Percentiles rank a stretch among this genome's conserved stretches.
Conservation (phyloP, 2,888 invertebrate species). For the Allygus modestus region DNA sequence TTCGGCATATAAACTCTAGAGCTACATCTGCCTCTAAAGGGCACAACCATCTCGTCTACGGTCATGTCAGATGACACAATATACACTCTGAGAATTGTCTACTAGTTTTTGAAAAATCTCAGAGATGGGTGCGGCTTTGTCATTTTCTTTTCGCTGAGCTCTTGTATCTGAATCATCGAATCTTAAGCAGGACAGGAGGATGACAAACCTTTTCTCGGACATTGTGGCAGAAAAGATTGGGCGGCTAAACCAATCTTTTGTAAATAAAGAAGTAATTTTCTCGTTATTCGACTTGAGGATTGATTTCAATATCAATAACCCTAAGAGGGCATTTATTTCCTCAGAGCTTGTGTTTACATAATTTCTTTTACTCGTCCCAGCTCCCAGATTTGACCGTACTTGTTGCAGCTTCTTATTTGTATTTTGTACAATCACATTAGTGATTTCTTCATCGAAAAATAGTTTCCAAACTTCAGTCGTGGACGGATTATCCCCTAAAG, state of each 20-base stretch:
- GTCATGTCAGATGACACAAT: slow-evolving; percentile 32
- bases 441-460: slow-evolving; percentile 33
- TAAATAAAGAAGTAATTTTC: slow-evolving; percentile 12
- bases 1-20: slow-evolving; percentile 64
- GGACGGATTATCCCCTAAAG: slow-evolving; percentile 14
- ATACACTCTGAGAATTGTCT: slow-evolving; percentile 7
- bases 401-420: slow-evolving; percentile 43
- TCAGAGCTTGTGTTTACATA: neutral
- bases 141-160: slow-evolving; percentile 46
- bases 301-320: neutral
- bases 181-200: slow-evolving; percentile 53
- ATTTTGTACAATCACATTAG: slow-evolving; percentile 20
- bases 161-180: slow-evolving; percentile 59
- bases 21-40: slow-evolving; percentile 59
- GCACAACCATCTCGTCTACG: slow-evolving; percentile 48
- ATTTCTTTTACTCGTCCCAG: neutral
- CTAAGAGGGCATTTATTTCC: slow-evolving; percentile 30
- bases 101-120: slow-evolving; percentile 61
- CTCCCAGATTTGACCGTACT: slow-evolving; percentile 1
- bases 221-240: slow-evolving; percentile 38
- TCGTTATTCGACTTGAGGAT: slow-evolving; percentile 2
- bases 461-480: slow-evolving; percentile 43
- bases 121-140: slow-evolving; percentile 64
- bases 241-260: slow-evolving; percentile 1
- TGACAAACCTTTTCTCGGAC: slow-evolving; percentile 54